Base-by-base conservation (phyloP, 2,888 invertebrate genomes). In the Tenthredo amoena region DNA sequence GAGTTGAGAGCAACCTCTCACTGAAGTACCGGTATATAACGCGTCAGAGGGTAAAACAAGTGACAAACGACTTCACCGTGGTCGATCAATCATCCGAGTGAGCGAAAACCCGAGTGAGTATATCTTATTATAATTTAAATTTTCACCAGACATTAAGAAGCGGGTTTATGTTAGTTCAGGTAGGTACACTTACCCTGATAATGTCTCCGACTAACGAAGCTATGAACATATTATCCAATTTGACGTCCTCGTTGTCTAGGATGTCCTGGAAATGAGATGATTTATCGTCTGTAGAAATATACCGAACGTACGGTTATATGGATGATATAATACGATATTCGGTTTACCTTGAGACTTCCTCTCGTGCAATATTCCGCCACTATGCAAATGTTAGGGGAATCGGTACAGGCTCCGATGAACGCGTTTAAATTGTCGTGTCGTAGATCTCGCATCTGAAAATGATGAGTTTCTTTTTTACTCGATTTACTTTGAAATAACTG, bases 151-250 rank as follows among this genome's bases (percentile, higher is more conserved):
- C 21, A 82, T 50, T 18, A 34, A 86, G 47, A 50, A 86, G 84
- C 84, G 62, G 85, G 82, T 40, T 85, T 1, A 1, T 26, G 26
- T 26, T 58, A 34, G 55, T 77, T 62, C 21, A 40, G 85, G 77
- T 10, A 15, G 47, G 47, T 85, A 77, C 85, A 94, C 96, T 95
- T 94, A 99, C 99, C 95, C 98, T 96, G 90, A 99, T 96, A 88
- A 99, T 97, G 94, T 99, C 99, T 85, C 97, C 98, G 18, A 99
- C 97, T 88, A 99, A 95, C 9, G 99, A 99, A 40, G 99, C 98
- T 88, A 98, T 97, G 93, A 99, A 99, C 97, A 99, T 98, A 91
- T 97, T 97, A 94, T 99, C 99, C 91, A 99, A 94, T 94, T 98
- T 98, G 88, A 99, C 97, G 93, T 99, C 98, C 91, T 98, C 98